phyloP scores from a whole-genome alignment of 1,140 invertebrate species.

The Marisa cornuarietis region DNA sequence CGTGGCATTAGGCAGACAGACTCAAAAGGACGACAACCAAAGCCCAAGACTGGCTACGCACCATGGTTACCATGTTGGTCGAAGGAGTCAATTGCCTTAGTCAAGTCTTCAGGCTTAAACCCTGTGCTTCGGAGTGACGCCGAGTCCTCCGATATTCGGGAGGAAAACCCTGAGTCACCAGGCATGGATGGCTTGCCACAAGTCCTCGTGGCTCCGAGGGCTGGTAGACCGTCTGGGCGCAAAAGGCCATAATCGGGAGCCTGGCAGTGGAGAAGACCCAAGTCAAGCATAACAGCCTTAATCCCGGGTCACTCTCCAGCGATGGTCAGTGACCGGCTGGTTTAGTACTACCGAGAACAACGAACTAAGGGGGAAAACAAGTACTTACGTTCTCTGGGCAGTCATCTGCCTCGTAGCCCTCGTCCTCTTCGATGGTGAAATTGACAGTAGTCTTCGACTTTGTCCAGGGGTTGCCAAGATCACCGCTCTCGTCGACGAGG shows the following conservation, averaged over 20 bases:
- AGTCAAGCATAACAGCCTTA: constrained; percentile 1
- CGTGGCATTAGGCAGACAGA: no score
- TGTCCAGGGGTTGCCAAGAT: background rate
- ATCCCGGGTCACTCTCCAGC: background rate
- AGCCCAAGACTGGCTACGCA: constrained; percentile 5
- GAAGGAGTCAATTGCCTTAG: background rate
- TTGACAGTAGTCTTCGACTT: background rate
- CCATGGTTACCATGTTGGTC: constrained; percentile 1
- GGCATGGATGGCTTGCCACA: background rate
- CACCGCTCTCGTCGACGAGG: background rate
- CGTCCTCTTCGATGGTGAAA: constrained; percentile 13
- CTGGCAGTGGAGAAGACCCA: constrained; percentile 6
- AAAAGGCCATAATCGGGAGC: constrained; percentile 17
- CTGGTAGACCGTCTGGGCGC: no score
- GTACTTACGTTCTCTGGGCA: constrained; percentile 13
- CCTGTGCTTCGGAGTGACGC: constrained; percentile 13
- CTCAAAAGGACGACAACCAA: no score
- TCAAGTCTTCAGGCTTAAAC: background rate
- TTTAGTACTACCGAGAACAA: background rate
- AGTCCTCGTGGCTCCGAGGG: background rate
- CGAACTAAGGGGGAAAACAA: background rate
- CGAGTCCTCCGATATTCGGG: constrained; percentile 20
- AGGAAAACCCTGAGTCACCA: constrained; percentile 22
- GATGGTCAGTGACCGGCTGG: no score
- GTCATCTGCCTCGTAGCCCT: constrained; percentile 13